Percentiles rank a stretch among this genome's conserved stretches.
Conservation (phyloP, 2,797 vertebrate genomes). For the Acanthurus lineatus region DNA sequence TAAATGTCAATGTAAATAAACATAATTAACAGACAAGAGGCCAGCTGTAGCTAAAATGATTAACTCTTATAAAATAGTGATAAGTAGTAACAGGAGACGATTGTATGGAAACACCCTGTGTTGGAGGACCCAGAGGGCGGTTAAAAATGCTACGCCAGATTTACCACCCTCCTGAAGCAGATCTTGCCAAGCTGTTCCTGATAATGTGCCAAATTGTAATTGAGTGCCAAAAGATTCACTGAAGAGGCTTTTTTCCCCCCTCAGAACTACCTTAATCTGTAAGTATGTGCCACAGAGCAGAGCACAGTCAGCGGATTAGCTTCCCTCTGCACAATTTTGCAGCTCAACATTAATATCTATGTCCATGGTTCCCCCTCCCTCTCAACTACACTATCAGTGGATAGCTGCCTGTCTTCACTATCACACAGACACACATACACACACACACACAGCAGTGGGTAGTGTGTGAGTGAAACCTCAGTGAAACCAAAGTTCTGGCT, state of each 20-base stretch:
- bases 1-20: constrained; percentile 14
- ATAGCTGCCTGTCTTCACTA: constrained; percentile 30
- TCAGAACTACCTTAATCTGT: constrained; percentile 64
- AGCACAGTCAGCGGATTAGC: constrained; percentile 59
- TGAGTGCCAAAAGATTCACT: constrained; percentile 59
- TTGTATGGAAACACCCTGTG: constrained; percentile 57
- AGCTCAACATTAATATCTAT: constrained; percentile 36
- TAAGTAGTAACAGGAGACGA: constrained; percentile 50
- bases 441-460: constrained; percentile 15
- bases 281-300: constrained; percentile 48
- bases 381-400: constrained; percentile 43
- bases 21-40: constrained; percentile 24
- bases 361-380: constrained; percentile 14
- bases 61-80: constrained; percentile 31
- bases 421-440: constrained; percentile 7
- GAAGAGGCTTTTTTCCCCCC: constrained; percentile 10
- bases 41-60: constrained; percentile 30
- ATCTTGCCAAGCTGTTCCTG: constrained; percentile 59
- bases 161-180: constrained; percentile 44
- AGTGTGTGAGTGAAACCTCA: constrained; percentile 57
- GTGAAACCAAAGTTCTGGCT: constrained; percentile 67
- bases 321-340: constrained; percentile 47
- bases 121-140: constrained; percentile 43
- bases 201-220: constrained; percentile 59
- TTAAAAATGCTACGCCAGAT: constrained; percentile 49